phyloP scores from a whole-genome alignment of 2,797 vertebrate species.

The Tamandua tetradactyla region DNA sequence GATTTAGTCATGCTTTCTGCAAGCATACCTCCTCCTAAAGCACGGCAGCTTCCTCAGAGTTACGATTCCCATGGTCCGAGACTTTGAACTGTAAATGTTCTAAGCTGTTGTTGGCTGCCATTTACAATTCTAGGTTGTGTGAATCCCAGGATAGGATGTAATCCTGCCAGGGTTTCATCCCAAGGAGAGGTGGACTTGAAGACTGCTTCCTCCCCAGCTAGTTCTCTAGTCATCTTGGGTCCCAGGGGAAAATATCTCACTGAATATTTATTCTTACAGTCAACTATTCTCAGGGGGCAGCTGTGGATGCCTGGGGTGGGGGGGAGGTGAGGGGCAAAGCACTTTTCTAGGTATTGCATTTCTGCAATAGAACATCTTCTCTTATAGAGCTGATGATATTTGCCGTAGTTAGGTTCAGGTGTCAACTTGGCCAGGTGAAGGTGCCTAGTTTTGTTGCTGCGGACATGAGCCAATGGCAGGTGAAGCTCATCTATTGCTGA shows the following conservation, averaged over 20 bases:
- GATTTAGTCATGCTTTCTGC: too few relatives aligned
- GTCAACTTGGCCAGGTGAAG: too few relatives aligned
- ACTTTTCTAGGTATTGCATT: background rate
- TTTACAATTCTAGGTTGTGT: background rate
- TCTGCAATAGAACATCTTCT: background rate
- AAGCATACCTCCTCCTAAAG: background rate
- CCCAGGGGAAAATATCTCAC: background rate
- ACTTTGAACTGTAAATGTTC: background rate
- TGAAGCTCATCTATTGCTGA: too few relatives aligned
- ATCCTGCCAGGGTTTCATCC: background rate
- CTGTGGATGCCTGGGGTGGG: too few relatives aligned
- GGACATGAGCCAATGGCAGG: too few relatives aligned
- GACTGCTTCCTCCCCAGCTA: background rate
- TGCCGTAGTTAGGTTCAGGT: too few relatives aligned
- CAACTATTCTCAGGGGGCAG: background rate
- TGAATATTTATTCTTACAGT: background rate
- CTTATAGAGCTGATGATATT: background rate
- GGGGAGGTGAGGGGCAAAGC: fast-evolving
- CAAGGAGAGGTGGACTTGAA: background rate
- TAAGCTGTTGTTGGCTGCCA: background rate
- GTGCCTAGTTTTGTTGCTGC: too few relatives aligned
- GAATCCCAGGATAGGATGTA: fast-evolving
- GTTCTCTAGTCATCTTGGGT: background rate
- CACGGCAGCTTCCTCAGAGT: background rate
- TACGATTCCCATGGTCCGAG: background rate